A percentile compares a stretch with the other conserved stretches of the same genome.
These are phyloP conservation scores for Sitobion miscanthi DNA, from an alignment of 1,140 invertebrate genomes.

Conservation along the genomic window DNA sequence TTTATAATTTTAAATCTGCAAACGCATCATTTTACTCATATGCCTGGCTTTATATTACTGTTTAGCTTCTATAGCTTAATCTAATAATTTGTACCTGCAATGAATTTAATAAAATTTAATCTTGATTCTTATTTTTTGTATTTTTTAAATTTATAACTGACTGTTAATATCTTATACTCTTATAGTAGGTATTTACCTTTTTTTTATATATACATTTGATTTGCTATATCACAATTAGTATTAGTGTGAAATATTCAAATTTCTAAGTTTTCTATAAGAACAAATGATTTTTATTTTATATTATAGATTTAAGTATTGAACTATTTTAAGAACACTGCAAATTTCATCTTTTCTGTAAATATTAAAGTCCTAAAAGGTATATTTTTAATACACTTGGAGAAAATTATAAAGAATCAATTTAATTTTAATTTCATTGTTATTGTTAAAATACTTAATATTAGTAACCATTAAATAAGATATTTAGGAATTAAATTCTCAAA, in stretches of 20 bases:
- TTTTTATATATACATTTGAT: neutral
- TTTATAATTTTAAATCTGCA: neutral
- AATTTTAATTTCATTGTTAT: too few species aligned
- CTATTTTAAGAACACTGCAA: neutral
- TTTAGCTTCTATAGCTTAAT: neutral
- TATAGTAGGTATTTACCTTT: neutral
- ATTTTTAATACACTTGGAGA: neutral
- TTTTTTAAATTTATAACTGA: neutral
- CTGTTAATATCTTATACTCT: neutral
- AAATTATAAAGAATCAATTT: too few species aligned
- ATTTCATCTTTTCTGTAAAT: neutral
- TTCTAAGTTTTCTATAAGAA: neutral
- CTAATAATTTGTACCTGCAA: neutral
- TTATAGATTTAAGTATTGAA: neutral
- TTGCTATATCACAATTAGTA: neutral
- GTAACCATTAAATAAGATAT: too few species aligned
- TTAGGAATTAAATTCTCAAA: too few species aligned
- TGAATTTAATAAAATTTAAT: neutral
- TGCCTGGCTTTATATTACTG: neutral
- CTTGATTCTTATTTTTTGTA: neutral
- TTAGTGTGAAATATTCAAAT: neutral
- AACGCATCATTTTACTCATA: constrained; percentile 7
- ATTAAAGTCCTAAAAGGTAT: neutral
- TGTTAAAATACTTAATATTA: too few species aligned
- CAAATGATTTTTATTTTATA: too few species aligned